Conservation (phyloP, 2,113 vertebrate genomes). For the Cebus imitator region DNA sequence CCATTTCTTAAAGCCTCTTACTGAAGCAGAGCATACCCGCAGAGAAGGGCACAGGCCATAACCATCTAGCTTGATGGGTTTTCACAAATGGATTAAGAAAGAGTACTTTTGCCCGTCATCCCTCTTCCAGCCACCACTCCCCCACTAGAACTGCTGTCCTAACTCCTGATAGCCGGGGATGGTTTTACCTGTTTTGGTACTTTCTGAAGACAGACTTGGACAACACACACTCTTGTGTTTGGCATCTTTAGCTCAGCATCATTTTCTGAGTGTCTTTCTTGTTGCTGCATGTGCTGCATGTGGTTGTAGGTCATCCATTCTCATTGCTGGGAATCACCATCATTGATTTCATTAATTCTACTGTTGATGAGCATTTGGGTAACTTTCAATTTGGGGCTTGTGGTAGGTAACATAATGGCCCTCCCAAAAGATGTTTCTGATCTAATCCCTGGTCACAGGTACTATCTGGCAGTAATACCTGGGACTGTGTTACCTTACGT, state of each 20-base stretch:
- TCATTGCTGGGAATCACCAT: not conserved
- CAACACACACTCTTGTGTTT: accelerated
- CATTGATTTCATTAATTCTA: not conserved
- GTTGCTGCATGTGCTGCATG: not conserved
- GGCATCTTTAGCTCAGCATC: not conserved
- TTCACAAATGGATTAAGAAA: not conserved
- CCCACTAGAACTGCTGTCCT: not conserved
- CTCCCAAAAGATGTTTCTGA: not conserved
- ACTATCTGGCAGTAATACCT: not conserved
- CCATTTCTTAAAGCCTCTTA: not conserved
- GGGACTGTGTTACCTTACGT: not conserved
- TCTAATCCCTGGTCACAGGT: not conserved
- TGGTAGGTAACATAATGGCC: not conserved
- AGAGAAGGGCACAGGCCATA: not conserved
- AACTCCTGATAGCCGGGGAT: not conserved
- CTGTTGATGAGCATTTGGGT: not conserved
- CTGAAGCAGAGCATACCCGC: not conserved
- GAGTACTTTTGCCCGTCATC: not conserved
- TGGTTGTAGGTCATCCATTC: not conserved
- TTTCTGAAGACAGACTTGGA: not conserved
- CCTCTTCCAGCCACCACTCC: not conserved
- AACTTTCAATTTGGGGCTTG: not conserved
- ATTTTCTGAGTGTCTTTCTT: not conserved
- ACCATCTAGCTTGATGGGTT: not conserved
- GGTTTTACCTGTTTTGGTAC: not conserved